Evolutionary conservation across 2,888 invertebrate genomes (phyloP).

Genomic region (Atrina japonica): DNA sequence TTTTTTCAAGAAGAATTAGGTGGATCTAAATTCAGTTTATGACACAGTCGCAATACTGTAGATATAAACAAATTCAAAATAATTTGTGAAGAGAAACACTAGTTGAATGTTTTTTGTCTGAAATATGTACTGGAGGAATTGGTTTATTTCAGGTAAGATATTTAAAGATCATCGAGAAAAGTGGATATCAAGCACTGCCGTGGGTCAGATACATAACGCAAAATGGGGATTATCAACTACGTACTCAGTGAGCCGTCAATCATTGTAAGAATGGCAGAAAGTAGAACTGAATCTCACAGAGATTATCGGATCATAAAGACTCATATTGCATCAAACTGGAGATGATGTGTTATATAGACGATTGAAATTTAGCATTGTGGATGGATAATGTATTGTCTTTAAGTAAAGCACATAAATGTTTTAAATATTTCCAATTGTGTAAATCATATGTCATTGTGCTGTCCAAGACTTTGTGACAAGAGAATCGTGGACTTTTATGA

Average conservation of each 20-base stretch:
- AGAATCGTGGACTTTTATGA: no score
- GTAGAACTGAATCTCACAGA: background rate
- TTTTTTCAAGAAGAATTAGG: no score
- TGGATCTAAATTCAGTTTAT: no score
- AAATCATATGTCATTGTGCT: no score
- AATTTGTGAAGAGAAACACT: background rate
- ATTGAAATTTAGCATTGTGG: no score
- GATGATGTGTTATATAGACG: background rate
- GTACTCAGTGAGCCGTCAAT: conserved; percentile 84
- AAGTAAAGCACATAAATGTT: background rate
- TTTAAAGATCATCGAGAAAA: conserved; percentile 98
- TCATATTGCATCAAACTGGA: background rate
- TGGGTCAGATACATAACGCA: conserved; percentile 99
- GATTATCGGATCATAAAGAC: background rate
- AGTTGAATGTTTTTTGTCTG: background rate
- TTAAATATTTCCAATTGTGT: background rate
- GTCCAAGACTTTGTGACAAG: no score
- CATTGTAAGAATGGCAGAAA: no score
- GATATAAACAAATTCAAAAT: no score
- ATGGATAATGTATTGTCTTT: background rate
- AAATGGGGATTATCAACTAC: conserved; percentile 98
- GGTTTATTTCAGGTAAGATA: conserved; percentile 87
- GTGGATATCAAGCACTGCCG: conserved; percentile 98
- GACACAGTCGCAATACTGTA: no score
- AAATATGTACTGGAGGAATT: background rate